Conservation (phyloP, 1,140 invertebrate species). For the Ptiloglossa arizonensis region DNA sequence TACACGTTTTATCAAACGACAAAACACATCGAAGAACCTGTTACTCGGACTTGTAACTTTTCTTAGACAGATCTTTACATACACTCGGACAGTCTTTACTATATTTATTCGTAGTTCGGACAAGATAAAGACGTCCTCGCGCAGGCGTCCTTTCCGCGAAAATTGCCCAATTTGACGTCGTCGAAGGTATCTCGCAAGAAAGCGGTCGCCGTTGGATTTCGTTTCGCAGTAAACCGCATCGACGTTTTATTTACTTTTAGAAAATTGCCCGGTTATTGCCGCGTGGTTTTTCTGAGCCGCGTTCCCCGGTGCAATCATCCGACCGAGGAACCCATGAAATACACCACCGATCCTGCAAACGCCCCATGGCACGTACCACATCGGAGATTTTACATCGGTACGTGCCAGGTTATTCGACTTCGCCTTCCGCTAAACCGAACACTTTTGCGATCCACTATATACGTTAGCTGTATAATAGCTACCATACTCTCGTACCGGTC, state of each 20-base stretch:
- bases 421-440: conserved; percentile 57
- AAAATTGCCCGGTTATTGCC: conserved; percentile 18
- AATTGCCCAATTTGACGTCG: neutral
- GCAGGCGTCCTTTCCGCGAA: neutral
- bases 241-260: conserved; percentile 35
- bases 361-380: conserved; percentile 20
- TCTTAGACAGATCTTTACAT: too few species aligned
- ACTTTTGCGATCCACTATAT: conserved; percentile 58
- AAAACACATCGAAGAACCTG: too few species aligned
- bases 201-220: neutral
- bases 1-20: too few species aligned
- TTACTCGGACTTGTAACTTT: too few species aligned
- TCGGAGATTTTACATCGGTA: conserved; percentile 47
- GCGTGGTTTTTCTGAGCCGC: neutral
- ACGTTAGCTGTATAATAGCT: conserved; percentile 54
- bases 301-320: conserved; percentile 14
- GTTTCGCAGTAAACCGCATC: neutral
- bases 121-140: too few species aligned
- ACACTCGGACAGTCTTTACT: too few species aligned
- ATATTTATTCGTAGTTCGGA: too few species aligned
- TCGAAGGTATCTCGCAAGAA: neutral
- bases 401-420: conserved; percentile 45
- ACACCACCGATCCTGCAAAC: neutral
- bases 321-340: conserved; percentile 23
- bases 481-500: conserved; percentile 66